Percentiles rank a stretch among this genome's conserved stretches.
phyloP scores from a whole-genome alignment of 1,140 invertebrate species.

The Saccostrea cuccullata region DNA sequence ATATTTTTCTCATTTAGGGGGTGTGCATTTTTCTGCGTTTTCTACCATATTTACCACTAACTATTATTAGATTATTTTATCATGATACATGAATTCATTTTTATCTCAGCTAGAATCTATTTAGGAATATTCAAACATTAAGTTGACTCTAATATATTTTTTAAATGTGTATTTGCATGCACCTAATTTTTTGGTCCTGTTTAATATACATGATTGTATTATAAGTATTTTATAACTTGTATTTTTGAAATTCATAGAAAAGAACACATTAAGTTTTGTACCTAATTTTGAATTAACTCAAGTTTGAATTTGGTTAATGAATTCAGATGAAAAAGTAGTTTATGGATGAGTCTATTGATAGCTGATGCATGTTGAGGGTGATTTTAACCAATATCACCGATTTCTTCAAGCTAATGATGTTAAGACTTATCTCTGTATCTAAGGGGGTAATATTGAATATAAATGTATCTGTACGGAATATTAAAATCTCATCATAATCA shows the following conservation, averaged over 20 bases:
- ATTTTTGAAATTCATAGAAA: neutral
- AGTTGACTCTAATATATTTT: too few relatives aligned
- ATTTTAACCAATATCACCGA: neutral
- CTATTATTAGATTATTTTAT: too few relatives aligned
- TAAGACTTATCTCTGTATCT: neutral
- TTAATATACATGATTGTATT: neutral
- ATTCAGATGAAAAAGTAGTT: neutral
- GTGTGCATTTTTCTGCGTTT: too few relatives aligned
- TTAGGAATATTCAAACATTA: too few relatives aligned
- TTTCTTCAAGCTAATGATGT: neutral
- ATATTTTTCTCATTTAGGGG: too few relatives aligned
- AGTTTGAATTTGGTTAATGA: constrained; percentile 10
- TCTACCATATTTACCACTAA: too few relatives aligned
- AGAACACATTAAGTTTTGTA: neutral
- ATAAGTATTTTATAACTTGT: neutral
- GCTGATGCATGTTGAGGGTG: neutral
- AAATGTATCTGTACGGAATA: neutral
- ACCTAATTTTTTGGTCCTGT: neutral
- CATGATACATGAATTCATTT: too few relatives aligned
- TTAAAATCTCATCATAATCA: neutral
- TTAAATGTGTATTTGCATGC: neutral
- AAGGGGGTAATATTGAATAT: neutral
- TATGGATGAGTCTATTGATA: neutral
- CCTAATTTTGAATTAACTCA: neutral
- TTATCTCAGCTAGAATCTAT: too few relatives aligned